These are phyloP conservation scores for Xiphorhynchus elegans DNA, from an alignment of 2,113 vertebrate genomes.

Conservation along the genomic window DNA sequence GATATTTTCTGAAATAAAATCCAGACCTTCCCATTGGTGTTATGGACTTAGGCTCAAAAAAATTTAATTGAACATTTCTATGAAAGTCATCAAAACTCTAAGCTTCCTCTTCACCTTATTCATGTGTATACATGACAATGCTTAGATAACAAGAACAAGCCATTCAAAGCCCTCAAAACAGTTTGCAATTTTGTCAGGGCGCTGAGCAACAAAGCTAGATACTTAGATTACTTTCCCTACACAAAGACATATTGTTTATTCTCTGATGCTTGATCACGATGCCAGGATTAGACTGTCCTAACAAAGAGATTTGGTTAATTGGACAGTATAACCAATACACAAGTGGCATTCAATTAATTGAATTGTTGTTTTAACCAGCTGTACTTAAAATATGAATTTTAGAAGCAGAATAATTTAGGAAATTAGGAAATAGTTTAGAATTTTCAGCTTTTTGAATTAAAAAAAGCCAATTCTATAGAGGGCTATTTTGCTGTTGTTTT, in stretches of 20 bases:
- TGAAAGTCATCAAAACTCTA: not conserved
- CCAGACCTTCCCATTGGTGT: not conserved
- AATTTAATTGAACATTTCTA: rapidly evolving
- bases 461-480: not conserved
- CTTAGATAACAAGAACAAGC: not conserved
- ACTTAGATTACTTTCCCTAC: not conserved
- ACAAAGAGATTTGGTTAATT: not conserved
- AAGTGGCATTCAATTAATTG: not conserved
- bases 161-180: not conserved
- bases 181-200: not conserved
- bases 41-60: not conserved
- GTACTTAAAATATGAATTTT: not conserved
- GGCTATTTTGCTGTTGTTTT: not conserved
- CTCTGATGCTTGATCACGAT: not conserved
- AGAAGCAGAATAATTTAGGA: not conserved
- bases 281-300: not conserved
- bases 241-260: not conserved
- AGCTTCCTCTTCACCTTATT: not conserved
- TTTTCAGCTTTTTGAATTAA: not conserved
- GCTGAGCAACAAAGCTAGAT: not conserved
- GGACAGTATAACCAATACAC: not conserved
- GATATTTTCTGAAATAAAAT: not conserved
- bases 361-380: not conserved
- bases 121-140: rapidly evolving
- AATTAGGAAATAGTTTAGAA: not conserved